phyloP scores from a whole-genome alignment of 2,888 invertebrate species.

The Polymixis flavicincta region DNA sequence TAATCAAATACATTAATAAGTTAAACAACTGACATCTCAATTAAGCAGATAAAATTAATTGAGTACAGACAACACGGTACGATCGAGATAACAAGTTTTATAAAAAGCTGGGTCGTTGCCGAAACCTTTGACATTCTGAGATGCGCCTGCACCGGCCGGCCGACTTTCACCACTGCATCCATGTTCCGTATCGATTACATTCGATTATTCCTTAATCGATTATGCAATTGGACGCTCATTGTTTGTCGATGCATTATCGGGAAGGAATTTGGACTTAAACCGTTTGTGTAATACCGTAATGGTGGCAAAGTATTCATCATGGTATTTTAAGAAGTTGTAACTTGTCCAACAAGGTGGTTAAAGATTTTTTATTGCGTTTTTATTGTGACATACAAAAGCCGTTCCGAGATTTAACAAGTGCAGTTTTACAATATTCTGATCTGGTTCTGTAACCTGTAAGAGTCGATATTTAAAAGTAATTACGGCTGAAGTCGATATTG shows the following conservation, averaged over 20 bases:
- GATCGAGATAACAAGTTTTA: slow-evolving; percentile 57
- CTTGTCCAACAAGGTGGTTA: slow-evolving; percentile 28
- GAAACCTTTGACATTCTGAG: slow-evolving; percentile 70
- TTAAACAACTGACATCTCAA: slow-evolving; percentile 37
- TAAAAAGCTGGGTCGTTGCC: slow-evolving; percentile 63
- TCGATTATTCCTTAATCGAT: slow-evolving; percentile 66
- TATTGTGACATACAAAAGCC: slow-evolving; percentile 3
- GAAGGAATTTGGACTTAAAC: slow-evolving; percentile 22
- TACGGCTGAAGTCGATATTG: background rate
- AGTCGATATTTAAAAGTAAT: slow-evolving; percentile 11
- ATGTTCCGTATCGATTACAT: slow-evolving; percentile 66
- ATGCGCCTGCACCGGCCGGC: slow-evolving; percentile 58
- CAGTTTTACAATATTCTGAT: slow-evolving; percentile 28
- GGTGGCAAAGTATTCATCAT: slow-evolving; percentile 16
- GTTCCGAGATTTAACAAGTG: slow-evolving; percentile 7
- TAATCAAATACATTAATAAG: slow-evolving; percentile 6
- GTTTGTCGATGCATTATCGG: slow-evolving; percentile 59
- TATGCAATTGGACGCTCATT: slow-evolving; percentile 62
- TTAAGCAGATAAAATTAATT: slow-evolving; percentile 37
- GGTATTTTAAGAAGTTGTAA: slow-evolving; percentile 26
- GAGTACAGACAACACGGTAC: slow-evolving; percentile 31
- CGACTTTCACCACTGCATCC: slow-evolving; percentile 75
- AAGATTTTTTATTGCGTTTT: slow-evolving; percentile 22
- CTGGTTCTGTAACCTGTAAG: slow-evolving; percentile 15
- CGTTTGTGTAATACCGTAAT: slow-evolving; percentile 10